Base-by-base conservation (phyloP, 2,113 vertebrate genomes). In the Bagarius yarrelli region DNA sequence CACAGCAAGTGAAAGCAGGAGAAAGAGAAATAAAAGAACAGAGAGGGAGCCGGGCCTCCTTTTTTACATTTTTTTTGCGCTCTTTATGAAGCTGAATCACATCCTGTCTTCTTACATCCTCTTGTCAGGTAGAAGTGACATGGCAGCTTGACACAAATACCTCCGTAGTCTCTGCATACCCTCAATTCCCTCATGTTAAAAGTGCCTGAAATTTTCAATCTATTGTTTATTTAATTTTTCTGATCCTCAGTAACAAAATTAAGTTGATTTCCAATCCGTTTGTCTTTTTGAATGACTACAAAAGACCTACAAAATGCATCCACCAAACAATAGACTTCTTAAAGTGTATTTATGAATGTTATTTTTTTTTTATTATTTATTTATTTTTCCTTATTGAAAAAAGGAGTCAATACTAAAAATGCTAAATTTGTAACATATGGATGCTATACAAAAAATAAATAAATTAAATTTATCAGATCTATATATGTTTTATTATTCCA, bases 21-120 rank as follows among this genome's bases (percentile, higher is more conserved):
- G 80, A 76, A 78, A 83, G 44, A 75, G 79, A 74, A 78, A 81
- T 34, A 66, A 78, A 85, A 61, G 78, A 70, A 64, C 15, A 78
- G 66, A 73, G 34, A 71, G 78, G 75, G 78, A 71, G 40, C 74
- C 59, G 82, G 84, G 81, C 78, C 80, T 77, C 73, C 75, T 8
- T 34, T 76, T 70, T 77, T 77, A 83, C 44, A 47, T 11, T 47
- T 11, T 47, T n/a, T 67, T 83, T 64, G 72, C 27, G 60, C 61
- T 80, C n/a, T 72, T 56, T 79, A 72, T 36, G 72, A 75, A 69
- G 64, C 61, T 56, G 72, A 67, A 70, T 61, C 67, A 64, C 47
- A 75, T 47, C 44, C 47, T 36, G 64, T 80, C 63, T 85, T 76
- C 47, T 80, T 79, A 80, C 57, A 64, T 80, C 76, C 76, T 63